phyloP scores from a whole-genome alignment of 2,888 invertebrate species.

The Chaitophorus viminalis region DNA sequence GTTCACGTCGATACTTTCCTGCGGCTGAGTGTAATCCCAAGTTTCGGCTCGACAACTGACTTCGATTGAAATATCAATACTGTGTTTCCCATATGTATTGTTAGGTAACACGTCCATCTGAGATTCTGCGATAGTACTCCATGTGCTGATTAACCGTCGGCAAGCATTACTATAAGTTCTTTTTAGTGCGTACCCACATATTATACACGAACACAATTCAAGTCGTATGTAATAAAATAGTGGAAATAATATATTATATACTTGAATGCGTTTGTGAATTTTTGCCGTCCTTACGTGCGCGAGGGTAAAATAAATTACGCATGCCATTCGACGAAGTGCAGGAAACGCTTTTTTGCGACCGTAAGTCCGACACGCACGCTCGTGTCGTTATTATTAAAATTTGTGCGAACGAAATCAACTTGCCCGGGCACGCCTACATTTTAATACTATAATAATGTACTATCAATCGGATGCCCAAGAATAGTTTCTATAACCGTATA shows the following conservation, averaged over 20 bases:
- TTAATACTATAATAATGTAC: neutral
- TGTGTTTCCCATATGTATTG: too few relatives aligned
- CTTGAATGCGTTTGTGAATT: neutral
- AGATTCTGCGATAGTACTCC: too few relatives aligned
- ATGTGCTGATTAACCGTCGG: too few relatives aligned
- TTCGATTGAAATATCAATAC: too few relatives aligned
- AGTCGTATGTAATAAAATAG: neutral
- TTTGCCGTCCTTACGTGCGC: neutral
- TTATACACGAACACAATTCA: neutral
- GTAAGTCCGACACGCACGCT: slow-evolving; percentile 19
- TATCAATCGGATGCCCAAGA: too few relatives aligned
- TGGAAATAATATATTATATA: too few relatives aligned
- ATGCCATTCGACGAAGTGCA: neutral
- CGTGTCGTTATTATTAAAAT: neutral
- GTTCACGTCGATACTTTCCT: too few relatives aligned
- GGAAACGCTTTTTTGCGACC: neutral
- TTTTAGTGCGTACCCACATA: neutral
- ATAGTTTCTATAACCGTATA: too few relatives aligned
- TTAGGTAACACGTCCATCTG: too few relatives aligned
- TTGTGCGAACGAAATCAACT: neutral
- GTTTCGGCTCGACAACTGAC: too few relatives aligned
- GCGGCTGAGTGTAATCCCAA: too few relatives aligned
- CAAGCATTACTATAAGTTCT: too few relatives aligned
- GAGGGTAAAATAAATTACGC: slow-evolving; percentile 19
- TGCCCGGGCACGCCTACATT: neutral